Conservation (phyloP, 2,888 invertebrate species). For the Patella ulyssiponensis region DNA sequence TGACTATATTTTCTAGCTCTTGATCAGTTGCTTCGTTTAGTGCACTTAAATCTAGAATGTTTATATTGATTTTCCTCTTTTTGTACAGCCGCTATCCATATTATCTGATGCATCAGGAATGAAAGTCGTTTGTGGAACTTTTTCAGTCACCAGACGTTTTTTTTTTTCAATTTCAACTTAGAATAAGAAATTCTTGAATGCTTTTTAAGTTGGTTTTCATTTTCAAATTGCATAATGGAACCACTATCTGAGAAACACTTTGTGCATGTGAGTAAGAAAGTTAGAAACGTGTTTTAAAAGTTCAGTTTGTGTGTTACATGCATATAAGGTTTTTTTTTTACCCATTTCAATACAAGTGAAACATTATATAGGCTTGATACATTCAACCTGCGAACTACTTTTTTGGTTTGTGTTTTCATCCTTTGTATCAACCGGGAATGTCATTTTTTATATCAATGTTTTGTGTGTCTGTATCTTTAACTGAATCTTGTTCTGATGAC, state of each 20-base stretch:
- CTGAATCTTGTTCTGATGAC: too few relatives aligned
- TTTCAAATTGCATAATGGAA: neutral
- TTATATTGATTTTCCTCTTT: too few relatives aligned
- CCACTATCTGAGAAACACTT: neutral
- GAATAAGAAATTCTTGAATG: neutral
- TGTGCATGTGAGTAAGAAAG: neutral
- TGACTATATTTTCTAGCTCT: too few relatives aligned
- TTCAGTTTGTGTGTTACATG: neutral
- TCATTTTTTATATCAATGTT: neutral
- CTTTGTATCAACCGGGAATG: neutral
- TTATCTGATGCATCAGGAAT: too few relatives aligned
- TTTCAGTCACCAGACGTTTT: too few relatives aligned
- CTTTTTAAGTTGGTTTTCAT: neutral
- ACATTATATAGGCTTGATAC: neutral
- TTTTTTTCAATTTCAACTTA: too few relatives aligned
- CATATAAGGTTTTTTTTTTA: neutral
- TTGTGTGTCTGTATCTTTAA: neutral
- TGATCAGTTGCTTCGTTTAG: too few relatives aligned
- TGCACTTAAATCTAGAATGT: too few relatives aligned
- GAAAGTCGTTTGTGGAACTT: too few relatives aligned
- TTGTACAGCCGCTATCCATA: too few relatives aligned
- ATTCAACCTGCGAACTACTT: neutral
- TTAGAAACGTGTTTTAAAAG: neutral
- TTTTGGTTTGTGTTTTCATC: too few relatives aligned
- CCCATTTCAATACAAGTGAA: neutral